Evolutionary conservation across 2,113 vertebrate genomes (phyloP), one percentile per base, ranked within the genome.

Genomic region (Peromyscus maniculatus): DNA sequence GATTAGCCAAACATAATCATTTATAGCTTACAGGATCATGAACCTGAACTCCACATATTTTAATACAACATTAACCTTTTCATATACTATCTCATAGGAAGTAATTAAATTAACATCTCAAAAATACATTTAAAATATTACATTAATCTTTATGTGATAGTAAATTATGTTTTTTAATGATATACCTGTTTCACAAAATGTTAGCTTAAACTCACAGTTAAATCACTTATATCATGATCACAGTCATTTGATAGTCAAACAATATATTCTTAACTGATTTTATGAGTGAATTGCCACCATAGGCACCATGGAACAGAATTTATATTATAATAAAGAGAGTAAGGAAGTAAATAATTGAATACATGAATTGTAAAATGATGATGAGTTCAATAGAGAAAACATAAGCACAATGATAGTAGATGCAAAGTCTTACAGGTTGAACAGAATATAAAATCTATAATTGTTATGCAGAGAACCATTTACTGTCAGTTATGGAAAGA

Each of bases 21-120:
- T n/a, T 83, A 78, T 0, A 24, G 0, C 31, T 90, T 95, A 28
- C 46, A 46, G 26, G 71, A 93, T 69, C 31, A 57, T 93, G 22
- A 93, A 64, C 5, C 39, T 87, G 55, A 39, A 72, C 39, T 62
- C 15, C 24, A 26, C 12, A 15, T 64, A 67, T 79, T 90, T 87
- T 94, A 88, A 67, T 83, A 57, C 46, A 67, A 28, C 46, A 79
- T 84, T 92, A 96, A 94, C 1, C 82, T 83, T 93, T 86, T 92
- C 46, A 49, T 19, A 94, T 67, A 93, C 7, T 67, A 43, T 57
- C 24, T 94, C 19, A 91, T 24, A 78, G 62, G 71, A 86, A 89
- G 62, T 46, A 92, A 94, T 95, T 79, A 89, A 93, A 89, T 89
- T 78, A 83, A 19, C 17, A 46, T 8, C 11, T 91, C 59, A 89